A percentile compares a stretch with the other conserved stretches of the same genome.
phyloP scores from a whole-genome alignment of 2,797 vertebrate species.

The Fistularia tabacaria region DNA sequence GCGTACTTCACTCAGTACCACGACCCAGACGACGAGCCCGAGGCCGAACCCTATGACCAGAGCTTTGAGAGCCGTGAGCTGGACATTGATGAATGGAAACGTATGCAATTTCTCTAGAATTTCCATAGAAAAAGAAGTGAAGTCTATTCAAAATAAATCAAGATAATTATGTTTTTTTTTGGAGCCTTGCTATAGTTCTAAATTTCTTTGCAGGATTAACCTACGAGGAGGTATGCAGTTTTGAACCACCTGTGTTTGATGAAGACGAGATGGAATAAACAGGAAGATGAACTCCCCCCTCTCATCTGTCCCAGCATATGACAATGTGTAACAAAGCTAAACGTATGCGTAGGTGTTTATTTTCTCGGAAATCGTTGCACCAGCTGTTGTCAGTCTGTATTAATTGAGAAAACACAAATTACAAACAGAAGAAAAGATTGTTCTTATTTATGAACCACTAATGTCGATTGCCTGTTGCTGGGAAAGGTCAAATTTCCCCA shows the following conservation, averaged over 20 bases:
- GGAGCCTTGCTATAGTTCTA: too few species aligned
- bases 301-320: constrained; percentile 15
- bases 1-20: constrained; percentile 94
- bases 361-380: constrained; percentile 26
- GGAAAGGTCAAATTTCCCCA: constrained; percentile 28
- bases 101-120: constrained; percentile 78
- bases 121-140: too few species aligned
- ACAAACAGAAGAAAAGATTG: constrained; percentile 36
- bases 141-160: too few species aligned
- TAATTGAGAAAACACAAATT: neutral
- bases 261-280: constrained; percentile 92
- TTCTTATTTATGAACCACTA: constrained; percentile 60
- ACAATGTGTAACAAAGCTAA: constrained; percentile 16
- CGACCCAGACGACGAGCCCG: constrained; percentile 94
- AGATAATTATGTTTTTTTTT: too few species aligned
- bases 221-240: constrained; percentile 88
- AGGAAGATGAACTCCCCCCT: constrained; percentile 48
- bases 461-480: constrained; percentile 49
- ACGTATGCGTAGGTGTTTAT: too few species aligned
- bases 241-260: constrained; percentile 85
- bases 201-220: constrained; percentile 81
- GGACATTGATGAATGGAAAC: constrained; percentile 97
- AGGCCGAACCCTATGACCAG: constrained; percentile 96
- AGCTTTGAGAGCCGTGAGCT: constrained; percentile 96
- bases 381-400: constrained; percentile 21